phyloP scores from a whole-genome alignment of 2,888 invertebrate genomes.

The Stratiomys singularior region DNA sequence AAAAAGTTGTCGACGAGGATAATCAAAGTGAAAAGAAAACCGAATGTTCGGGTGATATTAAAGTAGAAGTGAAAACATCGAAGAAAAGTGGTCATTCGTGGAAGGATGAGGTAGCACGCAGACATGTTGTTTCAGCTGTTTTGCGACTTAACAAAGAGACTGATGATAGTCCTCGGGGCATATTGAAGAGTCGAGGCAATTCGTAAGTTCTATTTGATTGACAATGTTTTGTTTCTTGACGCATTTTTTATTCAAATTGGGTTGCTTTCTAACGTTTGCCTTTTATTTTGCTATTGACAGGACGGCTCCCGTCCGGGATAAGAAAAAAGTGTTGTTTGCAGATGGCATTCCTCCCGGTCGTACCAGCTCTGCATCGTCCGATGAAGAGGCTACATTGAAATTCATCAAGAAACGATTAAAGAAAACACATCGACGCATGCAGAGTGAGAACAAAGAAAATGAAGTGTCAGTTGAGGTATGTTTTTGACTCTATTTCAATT shows the following conservation, averaged over 20 bases:
- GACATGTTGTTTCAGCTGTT: constrained; percentile 56
- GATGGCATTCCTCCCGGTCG: constrained; percentile 53
- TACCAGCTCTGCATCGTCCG: constrained; percentile 21
- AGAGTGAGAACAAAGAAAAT: constrained; percentile 47
- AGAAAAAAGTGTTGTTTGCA: constrained; percentile 52
- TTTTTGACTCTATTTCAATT: not conserved
- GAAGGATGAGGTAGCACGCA: constrained; percentile 57
- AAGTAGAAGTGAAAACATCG: not conserved
- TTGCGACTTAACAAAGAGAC: constrained; percentile 55
- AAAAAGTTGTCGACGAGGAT: not conserved
- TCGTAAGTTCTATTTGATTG: constrained; percentile 56
- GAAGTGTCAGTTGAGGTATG: not conserved
- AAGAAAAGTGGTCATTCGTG: constrained; percentile 50
- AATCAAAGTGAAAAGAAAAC: not conserved
- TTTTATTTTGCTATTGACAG: constrained; percentile 8
- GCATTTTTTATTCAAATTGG: not conserved
- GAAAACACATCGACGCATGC: constrained; percentile 11
- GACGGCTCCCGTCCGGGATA: constrained; percentile 37
- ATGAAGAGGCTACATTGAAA: constrained; percentile 13
- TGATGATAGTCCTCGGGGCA: constrained; percentile 54
- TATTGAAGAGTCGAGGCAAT: constrained; percentile 41
- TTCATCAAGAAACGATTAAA: constrained; percentile 6
- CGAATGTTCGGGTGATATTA: constrained; percentile 6
- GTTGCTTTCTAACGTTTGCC: not conserved
- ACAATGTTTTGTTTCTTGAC: not conserved